Evolutionary conservation across 2,113 vertebrate species (phyloP), one percentile per base, ranked within the genome.

Genomic region (Bubo blakistoni): DNA sequence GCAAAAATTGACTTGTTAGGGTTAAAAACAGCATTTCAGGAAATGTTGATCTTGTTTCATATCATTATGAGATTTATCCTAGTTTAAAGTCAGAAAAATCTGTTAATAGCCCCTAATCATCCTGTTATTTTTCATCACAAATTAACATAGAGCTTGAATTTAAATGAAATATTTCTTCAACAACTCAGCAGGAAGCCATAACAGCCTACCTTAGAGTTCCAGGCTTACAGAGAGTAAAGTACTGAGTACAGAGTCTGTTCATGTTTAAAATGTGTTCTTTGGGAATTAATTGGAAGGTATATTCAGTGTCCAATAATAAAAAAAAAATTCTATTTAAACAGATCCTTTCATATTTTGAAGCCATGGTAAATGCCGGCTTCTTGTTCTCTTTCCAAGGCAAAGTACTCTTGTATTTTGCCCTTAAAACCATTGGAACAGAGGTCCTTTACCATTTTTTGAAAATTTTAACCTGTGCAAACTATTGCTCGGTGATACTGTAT

Each of bases 111-210:
- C 36, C 19, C 34, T 90, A 95, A 93, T 86, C 59, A 61, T 66
- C 63, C 22, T 83, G 71, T 86, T 96, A 88, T 80, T 97, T 94
- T 93, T 83, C 51, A 73, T 66, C 36, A 61, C 34, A 86, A 88
- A 94, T 93, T 88, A 92, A 44, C 70, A 59, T 10, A 52, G 71
- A 80, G 66, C 62, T 87, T 72, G 70, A 71, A 92, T 86, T 79
- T 76, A 88, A 85, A 90, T 49, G 52, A 67, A 95, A 92, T 95
- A 18, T 95, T 97, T 94, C 57, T 92, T 61, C 69, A 94, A 79
- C 92, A 79, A 4, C 88, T 88, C 92, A 86, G 90, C 76, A 92
- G 90, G 82, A 95, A 93, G 25, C 49, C 51, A 2, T 51, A 82
- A 38, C 88, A 92, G 44, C 73, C 65, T 79, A 63, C 85, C 94